Base-by-base conservation (phyloP, 2,888 invertebrate genomes). In the Antitype chi region DNA sequence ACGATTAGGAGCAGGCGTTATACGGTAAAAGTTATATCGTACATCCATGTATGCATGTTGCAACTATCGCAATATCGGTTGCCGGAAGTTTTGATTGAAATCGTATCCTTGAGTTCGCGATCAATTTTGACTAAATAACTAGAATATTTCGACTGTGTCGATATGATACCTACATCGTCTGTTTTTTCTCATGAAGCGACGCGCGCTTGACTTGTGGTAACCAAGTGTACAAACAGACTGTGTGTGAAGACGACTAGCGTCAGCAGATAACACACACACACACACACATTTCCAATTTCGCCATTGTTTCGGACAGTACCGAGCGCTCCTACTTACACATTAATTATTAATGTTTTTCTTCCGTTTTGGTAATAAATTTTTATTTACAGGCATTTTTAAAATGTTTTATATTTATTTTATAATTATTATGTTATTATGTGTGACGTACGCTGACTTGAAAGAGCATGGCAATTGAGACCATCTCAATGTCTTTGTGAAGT, bases 61-160 rank as follows among this genome's bases (percentile, higher is more conserved):
- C 64, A 76, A 81, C 76, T 75, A 69, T 69, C 8, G 55, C 69
- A 82, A 76, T 82, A 82, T 82, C 76, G 25, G 28, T 60, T 28
- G 8, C 38, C 66, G 11, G 28, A 66, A 76, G 32, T 82, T 80
- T 66, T 52, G 64, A 80, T 80, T 70, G 55, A 49, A 70, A 82
- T 64, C 66, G 32, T 38, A 66, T 69, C 52, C 11, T 43, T n/a
- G n/a, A 43, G 25, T 60, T 43, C 20, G 43, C 32, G 43, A 76
- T 66, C 38, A 70, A 55, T 66, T 66, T 60, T 70, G 49, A 76
- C 43, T 52, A 15, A 55, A 55, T 55, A 57, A 59, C 53, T 47
- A 74, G 28, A 55, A 63, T 49, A 32, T 9, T 38, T 49, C 43
- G 38, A 63, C 5, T n/a, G 7, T 2, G 11, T 60, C 2, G 23